Percentiles rank a stretch among this genome's conserved stretches.
Conservation (phyloP, 2,888 invertebrate genomes). For the Minunthozetes semirufus region DNA sequence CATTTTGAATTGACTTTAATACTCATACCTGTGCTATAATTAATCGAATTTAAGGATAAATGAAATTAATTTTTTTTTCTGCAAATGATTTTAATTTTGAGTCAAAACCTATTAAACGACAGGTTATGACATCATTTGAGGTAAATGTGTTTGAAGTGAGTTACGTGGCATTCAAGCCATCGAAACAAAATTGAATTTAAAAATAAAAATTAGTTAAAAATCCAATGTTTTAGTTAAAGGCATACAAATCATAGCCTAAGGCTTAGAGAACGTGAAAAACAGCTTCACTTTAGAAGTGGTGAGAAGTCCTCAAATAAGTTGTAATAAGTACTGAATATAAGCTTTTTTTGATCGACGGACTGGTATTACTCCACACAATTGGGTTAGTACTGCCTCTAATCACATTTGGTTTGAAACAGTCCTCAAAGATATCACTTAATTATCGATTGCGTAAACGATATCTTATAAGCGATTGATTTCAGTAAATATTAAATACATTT, state of each 20-base stretch:
- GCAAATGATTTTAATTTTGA: background rate
- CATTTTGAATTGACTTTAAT: too few species aligned
- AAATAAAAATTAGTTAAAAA: background rate
- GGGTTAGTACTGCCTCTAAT: slow-evolving; percentile 17
- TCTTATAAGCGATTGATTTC: background rate
- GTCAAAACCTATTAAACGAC: background rate
- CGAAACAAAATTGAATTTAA: background rate
- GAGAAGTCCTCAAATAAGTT: background rate
- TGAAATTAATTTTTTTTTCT: too few species aligned
- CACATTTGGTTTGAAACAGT: background rate
- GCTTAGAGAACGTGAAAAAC: background rate
- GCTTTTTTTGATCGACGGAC: background rate
- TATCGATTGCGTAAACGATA: background rate
- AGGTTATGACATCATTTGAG: slow-evolving; percentile 11
- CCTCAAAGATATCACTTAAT: background rate
- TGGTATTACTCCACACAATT: background rate
- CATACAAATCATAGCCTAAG: background rate
- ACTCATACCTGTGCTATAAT: background rate
- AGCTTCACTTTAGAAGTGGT: slow-evolving; percentile 4
- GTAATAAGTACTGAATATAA: too few species aligned
- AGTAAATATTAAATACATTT: background rate
- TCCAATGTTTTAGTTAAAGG: background rate
- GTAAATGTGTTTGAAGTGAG: background rate
- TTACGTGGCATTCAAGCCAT: slow-evolving; percentile 16
- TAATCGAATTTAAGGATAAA: background rate